These are phyloP conservation scores for Dermochelys coriacea DNA, from an alignment of 2,797 vertebrate genomes.

Conservation along the genomic window DNA sequence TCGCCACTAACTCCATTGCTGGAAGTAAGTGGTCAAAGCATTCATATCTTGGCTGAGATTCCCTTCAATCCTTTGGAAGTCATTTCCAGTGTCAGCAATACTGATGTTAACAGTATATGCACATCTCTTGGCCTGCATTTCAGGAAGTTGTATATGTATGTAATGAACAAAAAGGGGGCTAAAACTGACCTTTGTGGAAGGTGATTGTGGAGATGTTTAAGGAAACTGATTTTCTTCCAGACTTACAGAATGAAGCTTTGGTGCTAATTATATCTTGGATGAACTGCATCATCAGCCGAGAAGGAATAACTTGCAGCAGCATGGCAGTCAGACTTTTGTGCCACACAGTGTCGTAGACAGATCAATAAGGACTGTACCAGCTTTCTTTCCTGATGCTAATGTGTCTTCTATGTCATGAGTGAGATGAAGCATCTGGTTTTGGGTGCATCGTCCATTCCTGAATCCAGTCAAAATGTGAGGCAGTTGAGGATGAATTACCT, in stretches of 20 bases:
- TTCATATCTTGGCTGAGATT: neutral
- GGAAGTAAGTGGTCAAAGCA: neutral
- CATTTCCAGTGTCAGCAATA: neutral
- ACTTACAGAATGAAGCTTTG: neutral
- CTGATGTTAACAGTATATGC: neutral
- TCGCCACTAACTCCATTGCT: neutral
- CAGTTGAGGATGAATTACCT: neutral
- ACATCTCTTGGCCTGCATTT: neutral
- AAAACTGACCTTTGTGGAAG: neutral
- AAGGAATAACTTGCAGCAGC: neutral
- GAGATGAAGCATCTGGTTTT: neutral
- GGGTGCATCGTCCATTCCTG: neutral
- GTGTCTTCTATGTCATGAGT: neutral
- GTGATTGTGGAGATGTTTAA: neutral
- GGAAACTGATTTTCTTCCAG: neutral
- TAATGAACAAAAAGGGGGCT: neutral
- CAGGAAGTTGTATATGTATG: neutral
- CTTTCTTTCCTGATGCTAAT: neutral
- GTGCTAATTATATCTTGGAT: neutral
- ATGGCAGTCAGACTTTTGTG: neutral
- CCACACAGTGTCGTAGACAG: neutral
- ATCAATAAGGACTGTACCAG: neutral
- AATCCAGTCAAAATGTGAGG: neutral
- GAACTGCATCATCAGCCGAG: neutral
- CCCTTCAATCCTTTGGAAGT: neutral